Evolutionary conservation across 2,113 vertebrate species (phyloP).

Genomic region (Anguilla japonica): DNA sequence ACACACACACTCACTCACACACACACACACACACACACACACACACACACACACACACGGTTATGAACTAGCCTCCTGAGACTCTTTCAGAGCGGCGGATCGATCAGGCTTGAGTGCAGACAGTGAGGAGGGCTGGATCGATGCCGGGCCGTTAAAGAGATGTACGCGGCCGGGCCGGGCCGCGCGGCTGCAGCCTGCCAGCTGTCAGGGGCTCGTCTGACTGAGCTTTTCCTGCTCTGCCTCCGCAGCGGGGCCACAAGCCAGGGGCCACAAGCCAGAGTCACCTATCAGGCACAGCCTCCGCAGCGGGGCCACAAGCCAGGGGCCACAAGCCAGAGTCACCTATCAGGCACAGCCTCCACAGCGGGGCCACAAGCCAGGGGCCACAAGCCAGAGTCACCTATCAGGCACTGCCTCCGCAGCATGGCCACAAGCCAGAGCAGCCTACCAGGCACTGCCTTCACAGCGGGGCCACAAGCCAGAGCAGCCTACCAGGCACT

Average conservation of each 20-base stretch:
- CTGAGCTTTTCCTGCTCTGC: conserved; percentile 46
- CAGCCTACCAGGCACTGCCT: no score
- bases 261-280: neutral
- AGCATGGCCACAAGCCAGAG: no score
- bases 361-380: no score
- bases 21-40: neutral
- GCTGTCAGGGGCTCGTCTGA: conserved; percentile 44
- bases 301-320: no score
- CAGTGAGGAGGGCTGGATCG: conserved; percentile 61
- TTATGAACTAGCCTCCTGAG: conserved; percentile 60
- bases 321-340: no score
- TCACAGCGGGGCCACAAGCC: no score
- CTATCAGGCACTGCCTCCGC: neutral
- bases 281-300: neutral
- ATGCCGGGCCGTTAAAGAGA: conserved; percentile 67
- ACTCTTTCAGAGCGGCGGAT: conserved; percentile 60
- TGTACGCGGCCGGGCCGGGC: conserved; percentile 55
- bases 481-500: no score
- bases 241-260: conserved; percentile 5
- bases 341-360: no score
- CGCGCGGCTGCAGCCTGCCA: conserved; percentile 42
- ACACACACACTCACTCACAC: conserved; percentile 7
- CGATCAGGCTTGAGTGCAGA: conserved; percentile 67
- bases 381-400: no score
- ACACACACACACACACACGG: conserved; percentile 41